These are phyloP conservation scores for Melanchra persicariae DNA, from an alignment of 2,888 invertebrate species.

Conservation along the genomic window DNA sequence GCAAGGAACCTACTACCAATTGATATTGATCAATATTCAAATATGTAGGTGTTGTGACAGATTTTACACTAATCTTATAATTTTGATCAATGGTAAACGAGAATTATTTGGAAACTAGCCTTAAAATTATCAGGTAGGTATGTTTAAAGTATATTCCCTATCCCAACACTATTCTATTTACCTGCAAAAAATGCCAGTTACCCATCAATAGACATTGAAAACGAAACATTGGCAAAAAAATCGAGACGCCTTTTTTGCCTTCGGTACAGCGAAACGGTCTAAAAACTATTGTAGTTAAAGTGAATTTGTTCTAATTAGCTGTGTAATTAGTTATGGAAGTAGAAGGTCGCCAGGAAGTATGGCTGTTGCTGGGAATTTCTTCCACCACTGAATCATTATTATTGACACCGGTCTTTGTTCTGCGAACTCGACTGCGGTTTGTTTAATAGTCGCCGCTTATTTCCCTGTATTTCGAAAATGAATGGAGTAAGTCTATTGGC, in stretches of 20 bases:
- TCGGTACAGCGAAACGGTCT: slow-evolving; percentile 34
- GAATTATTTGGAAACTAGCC: neutral
- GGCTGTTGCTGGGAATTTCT: slow-evolving; percentile 68
- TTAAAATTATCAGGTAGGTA: neutral
- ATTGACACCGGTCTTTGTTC: slow-evolving; percentile 60
- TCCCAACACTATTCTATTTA: neutral
- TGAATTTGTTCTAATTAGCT: slow-evolving; percentile 64
- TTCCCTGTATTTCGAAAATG: slow-evolving; percentile 40
- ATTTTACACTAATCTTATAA: slow-evolving; percentile 8
- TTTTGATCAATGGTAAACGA: slow-evolving; percentile 8
- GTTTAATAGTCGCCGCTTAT: slow-evolving; percentile 38
- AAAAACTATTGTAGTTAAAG: slow-evolving; percentile 45
- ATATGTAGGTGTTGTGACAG: neutral
- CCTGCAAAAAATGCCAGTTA: slow-evolving; percentile 23
- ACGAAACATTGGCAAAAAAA: slow-evolving; percentile 18
- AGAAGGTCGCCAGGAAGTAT: slow-evolving; percentile 72
- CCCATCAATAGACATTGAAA: slow-evolving; percentile 33
- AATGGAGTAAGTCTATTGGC: slow-evolving; percentile 9
- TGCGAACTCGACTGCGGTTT: slow-evolving; percentile 59
- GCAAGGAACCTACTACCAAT: neutral
- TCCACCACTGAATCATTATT: slow-evolving; percentile 67
- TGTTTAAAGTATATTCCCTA: neutral
- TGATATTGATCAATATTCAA: slow-evolving; percentile 2
- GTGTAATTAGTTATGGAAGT: slow-evolving; percentile 66
- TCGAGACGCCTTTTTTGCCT: slow-evolving; percentile 38